Conservation (phyloP, 2,113 vertebrate species). For the Tursiops truncatus region DNA sequence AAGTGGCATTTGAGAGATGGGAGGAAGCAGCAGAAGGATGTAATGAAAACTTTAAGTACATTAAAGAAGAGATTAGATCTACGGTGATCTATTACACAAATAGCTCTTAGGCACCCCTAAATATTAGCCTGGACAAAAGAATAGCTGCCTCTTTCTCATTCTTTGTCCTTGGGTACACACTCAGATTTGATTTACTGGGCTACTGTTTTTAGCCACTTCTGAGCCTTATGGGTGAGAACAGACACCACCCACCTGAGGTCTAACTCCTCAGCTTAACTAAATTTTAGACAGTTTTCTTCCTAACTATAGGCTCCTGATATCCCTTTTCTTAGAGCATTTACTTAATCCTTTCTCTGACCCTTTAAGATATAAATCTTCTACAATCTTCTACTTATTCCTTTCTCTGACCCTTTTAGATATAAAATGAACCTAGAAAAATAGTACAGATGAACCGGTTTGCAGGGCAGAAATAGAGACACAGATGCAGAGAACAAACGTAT, state of each 20-base stretch:
- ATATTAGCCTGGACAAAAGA: neutral
- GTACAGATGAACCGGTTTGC: too few species aligned
- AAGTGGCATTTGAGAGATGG: neutral
- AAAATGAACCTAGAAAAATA: too few species aligned
- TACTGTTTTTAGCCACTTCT: neutral
- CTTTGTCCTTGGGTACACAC: neutral
- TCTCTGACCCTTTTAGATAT: too few species aligned
- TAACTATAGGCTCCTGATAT: neutral
- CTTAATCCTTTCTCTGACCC: neutral
- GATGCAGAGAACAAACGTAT: too few species aligned
- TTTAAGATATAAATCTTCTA: neutral
- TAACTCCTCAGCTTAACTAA: neutral
- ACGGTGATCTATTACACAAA: neutral
- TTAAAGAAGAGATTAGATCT: neutral
- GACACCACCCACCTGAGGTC: neutral
- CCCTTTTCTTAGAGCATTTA: neutral
- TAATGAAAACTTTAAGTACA: neutral
- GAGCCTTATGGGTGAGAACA: neutral
- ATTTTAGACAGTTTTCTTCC: neutral
- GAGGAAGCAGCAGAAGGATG: neutral
- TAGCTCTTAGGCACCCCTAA: neutral
- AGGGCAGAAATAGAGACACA: too few species aligned
- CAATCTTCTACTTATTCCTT: too few species aligned
- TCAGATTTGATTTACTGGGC: neutral
- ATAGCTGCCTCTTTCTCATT: neutral